These are phyloP conservation scores for Apamea crenata DNA, from an alignment of 2,888 invertebrate species.

Conservation along the genomic window DNA sequence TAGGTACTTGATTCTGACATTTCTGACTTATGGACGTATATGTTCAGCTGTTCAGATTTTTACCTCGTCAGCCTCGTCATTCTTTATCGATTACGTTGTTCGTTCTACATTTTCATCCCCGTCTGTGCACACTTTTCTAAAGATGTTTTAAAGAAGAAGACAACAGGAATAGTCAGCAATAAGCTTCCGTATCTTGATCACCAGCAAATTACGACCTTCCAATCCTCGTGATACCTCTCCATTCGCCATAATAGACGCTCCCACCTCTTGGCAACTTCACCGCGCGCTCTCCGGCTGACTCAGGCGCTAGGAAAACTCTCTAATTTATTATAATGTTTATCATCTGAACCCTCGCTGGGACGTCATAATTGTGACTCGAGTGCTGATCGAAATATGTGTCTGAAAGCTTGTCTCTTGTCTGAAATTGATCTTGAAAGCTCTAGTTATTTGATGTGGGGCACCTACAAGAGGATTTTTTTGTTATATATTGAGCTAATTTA, in stretches of 20 bases:
- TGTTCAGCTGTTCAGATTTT: neutral
- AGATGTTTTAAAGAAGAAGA: neutral
- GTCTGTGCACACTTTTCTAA: neutral
- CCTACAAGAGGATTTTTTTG: neutral
- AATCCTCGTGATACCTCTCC: slow-evolving; percentile 47
- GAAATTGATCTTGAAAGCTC: slow-evolving; percentile 62
- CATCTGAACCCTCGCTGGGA: slow-evolving; percentile 50
- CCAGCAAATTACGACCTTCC: slow-evolving; percentile 44
- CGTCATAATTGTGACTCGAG: slow-evolving; percentile 31
- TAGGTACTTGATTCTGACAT: neutral
- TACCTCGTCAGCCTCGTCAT: accelerated
- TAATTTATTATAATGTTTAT: slow-evolving; percentile 72
- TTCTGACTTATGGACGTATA: neutral
- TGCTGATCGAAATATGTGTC: slow-evolving; percentile 64
- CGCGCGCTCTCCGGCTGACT: slow-evolving; percentile 66
- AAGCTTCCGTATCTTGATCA: slow-evolving; percentile 12
- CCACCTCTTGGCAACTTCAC: slow-evolving; percentile 73
- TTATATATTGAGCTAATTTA: neutral
- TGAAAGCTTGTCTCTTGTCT: too few relatives aligned
- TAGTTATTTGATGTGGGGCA: slow-evolving; percentile 10
- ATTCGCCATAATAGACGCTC: slow-evolving; percentile 65
- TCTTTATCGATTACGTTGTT: neutral
- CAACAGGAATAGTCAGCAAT: neutral
- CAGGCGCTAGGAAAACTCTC: slow-evolving; percentile 63
- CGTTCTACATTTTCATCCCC: neutral